Base-by-base conservation (phyloP, 1,140 invertebrate genomes). In the Anagrus nilaparvatae region DNA sequence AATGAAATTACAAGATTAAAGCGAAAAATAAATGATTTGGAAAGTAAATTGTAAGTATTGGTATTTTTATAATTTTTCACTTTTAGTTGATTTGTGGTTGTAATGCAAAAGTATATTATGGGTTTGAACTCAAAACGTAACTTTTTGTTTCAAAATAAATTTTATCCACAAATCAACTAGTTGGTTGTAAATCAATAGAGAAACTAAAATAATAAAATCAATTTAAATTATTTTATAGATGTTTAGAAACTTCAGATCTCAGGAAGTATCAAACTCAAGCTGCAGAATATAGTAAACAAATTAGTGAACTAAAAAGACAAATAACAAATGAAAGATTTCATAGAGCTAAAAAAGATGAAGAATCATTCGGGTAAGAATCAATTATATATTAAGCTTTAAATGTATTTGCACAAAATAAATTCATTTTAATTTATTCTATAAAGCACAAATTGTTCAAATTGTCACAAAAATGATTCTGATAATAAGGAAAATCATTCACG, bases 321-420 rank as follows among this genome's bases (percentile, higher is more conserved):
- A 60, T 76, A 4, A 74, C 70, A 3, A 72, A 75, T 34, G 72
- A 75, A 53, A 60, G 68, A 36, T 76, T 73, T 48, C 57, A 69
- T 42, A 51, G 59, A 7, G 60, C 61, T 0, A 52, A 50, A 36
- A 55, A 60, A 40, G 56, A 64, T 2, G 64, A 68, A 35, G 58
- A 66, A 31, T 57, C 36, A 49, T 45, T 61, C 49, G 61, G 62
- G 63, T 63, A 58, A 32, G 23, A 14, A 24, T 18, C 6, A 17
- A 24, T 33, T 34, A 33, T 41, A 19, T 30, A 13, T 17, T 40
- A 10, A n/a, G n/a, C n/a, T n/a, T n/a, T n/a, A n/a, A n/a, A n/a
- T 12, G 21, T 32, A 31, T 10, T 16, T 35, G 18, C 14, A 38
- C 23, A 38, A 12, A 18, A 16, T 3, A 25, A 12, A n/a, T 28